Conservation (phyloP, 2,113 vertebrate species). For the Cheirogaleus medius region DNA sequence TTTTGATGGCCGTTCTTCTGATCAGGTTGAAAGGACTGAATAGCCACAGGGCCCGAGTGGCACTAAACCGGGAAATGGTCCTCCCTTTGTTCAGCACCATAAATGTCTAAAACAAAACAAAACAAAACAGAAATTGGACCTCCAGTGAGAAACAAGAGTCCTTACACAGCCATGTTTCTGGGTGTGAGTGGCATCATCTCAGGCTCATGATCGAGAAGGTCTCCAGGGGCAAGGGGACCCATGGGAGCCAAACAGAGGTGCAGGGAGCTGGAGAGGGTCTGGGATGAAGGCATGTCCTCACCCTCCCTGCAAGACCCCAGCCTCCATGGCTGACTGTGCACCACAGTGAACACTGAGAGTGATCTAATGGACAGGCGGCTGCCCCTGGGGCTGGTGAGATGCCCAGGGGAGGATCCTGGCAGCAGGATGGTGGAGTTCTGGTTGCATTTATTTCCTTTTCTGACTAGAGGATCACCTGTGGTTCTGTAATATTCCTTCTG, state of each 20-base stretch:
- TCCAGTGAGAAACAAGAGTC: not conserved
- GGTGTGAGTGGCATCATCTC: not conserved
- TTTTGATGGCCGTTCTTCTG: conserved; percentile 92
- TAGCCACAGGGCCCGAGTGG: conserved; percentile 94
- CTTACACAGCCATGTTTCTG: not conserved
- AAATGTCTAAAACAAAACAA: conserved; percentile 88
- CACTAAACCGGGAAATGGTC: conserved; percentile 97
- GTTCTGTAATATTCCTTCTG: not conserved
- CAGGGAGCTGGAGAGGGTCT: not conserved
- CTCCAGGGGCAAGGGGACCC: not conserved
- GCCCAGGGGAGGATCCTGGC: not conserved
- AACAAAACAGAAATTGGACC: not conserved
- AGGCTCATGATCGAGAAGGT: not conserved
- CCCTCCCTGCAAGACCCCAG: not conserved
- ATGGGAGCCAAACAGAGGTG: not conserved
- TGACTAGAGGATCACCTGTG: not conserved
- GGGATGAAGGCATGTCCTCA: not conserved
- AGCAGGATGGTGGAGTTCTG: not conserved
- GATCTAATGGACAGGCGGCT: not conserved
- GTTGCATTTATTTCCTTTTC: not conserved
- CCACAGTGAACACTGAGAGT: not conserved
- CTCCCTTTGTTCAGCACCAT: conserved; percentile 97
- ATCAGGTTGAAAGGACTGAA: conserved; percentile 95
- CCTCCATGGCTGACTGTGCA: not conserved
- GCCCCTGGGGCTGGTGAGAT: not conserved